phyloP scores from a whole-genome alignment of 2,888 invertebrate species.

The Microctonus aethiopoides region DNA sequence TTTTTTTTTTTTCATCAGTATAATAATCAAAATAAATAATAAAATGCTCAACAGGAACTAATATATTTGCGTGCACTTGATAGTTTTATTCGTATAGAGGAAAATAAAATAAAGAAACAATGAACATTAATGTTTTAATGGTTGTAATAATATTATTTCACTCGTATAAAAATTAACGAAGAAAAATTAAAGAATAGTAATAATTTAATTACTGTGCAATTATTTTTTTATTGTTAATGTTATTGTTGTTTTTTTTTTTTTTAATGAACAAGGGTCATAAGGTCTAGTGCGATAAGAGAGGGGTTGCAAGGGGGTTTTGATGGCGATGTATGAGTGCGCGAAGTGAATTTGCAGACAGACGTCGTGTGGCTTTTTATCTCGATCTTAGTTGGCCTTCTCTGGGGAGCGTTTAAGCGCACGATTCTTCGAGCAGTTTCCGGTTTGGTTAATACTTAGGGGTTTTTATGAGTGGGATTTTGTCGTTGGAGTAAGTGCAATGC shows the following conservation, averaged over 20 bases:
- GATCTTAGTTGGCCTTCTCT: conserved; percentile 14
- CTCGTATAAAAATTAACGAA: background rate
- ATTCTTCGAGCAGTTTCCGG: conserved; percentile 3
- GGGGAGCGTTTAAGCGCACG: conserved; percentile 7
- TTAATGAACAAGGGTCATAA: conserved; percentile 13
- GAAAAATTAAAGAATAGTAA: background rate
- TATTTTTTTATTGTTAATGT: background rate
- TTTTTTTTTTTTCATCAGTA: background rate
- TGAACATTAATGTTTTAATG: background rate
- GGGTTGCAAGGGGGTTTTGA: background rate
- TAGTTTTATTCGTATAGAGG: background rate
- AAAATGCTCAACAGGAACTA: too few species aligned
- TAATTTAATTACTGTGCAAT: too few species aligned
- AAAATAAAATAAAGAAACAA: background rate
- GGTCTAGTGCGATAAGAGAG: conserved; percentile 10
- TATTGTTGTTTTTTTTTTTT: background rate
- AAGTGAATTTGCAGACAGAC: conserved; percentile 8
- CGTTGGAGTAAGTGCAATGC: background rate
- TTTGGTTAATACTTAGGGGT: background rate
- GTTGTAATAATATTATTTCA: background rate
- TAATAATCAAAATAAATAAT: background rate
- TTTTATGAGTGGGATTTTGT: background rate
- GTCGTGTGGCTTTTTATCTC: conserved; percentile 9
- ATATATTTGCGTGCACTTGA: too few species aligned
- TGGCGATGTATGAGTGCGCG: background rate